Evolutionary conservation across 1,140 invertebrate genomes (phyloP).

Genomic region (Drosophila truncata): DNA sequence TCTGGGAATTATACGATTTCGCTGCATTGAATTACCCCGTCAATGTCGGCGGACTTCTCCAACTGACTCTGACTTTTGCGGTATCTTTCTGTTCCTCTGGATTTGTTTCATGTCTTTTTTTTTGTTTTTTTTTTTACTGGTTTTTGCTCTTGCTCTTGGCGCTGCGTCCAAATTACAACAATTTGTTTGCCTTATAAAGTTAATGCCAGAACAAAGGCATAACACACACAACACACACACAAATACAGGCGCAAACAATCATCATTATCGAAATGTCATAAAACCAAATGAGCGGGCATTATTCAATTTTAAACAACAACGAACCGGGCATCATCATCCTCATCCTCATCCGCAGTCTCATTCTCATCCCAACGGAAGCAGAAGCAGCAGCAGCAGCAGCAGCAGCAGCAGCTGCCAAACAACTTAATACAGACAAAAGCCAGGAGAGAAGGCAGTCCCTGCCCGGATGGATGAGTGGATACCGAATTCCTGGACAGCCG

Average conservation of each 20-base stretch:
- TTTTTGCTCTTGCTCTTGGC: constrained; percentile 30
- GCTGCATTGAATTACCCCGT: constrained; percentile 74
- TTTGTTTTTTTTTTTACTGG: constrained; percentile 2
- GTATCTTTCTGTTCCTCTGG: constrained; percentile 33
- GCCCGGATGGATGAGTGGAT: constrained; percentile 36
- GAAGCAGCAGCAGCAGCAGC: constrained; percentile 32
- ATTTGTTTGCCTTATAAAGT: constrained; percentile 81
- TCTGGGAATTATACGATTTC: constrained; percentile 81
- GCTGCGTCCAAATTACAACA: constrained; percentile 69
- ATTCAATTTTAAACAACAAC: constrained; percentile 81
- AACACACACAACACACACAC: constrained; percentile 35
- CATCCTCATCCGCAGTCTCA: constrained; percentile 24
- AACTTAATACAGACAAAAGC: constrained; percentile 79
- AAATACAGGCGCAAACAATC: constrained; percentile 58
- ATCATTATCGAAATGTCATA: constrained; percentile 84
- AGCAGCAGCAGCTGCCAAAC: constrained; percentile 75
- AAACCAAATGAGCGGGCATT: constrained; percentile 80
- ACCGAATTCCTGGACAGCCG: constrained; percentile 50
- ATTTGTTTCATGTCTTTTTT: constrained; percentile 12
- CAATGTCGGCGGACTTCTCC: constrained; percentile 38
- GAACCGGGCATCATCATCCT: constrained; percentile 43
- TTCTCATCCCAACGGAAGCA: constrained; percentile 51
- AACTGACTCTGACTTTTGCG: constrained; percentile 41
- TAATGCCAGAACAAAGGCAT: constrained; percentile 76
- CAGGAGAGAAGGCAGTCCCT: constrained; percentile 26